phyloP scores from a whole-genome alignment of 2,113 vertebrate species.

The Ochotona curzoniae region DNA sequence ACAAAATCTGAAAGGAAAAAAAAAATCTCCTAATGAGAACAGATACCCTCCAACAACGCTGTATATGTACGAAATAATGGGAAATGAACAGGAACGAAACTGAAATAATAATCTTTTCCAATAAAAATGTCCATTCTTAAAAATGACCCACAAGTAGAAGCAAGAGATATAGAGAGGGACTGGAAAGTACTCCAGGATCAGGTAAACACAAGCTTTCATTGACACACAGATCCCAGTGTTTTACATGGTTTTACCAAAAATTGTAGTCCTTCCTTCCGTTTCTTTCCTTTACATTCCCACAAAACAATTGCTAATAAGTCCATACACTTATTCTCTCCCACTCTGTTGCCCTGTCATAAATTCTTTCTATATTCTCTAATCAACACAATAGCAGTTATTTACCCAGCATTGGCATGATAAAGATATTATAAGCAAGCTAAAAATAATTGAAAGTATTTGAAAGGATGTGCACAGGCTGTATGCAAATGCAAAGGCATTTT shows the following conservation, averaged over 20 bases:
- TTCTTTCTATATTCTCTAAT: not conserved
- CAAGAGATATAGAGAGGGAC: not conserved
- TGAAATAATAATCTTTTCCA: not conserved
- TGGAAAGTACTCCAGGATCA: not conserved
- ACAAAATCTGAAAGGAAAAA: too few species aligned
- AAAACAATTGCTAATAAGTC: not conserved
- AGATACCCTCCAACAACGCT: too few species aligned
- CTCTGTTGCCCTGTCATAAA: not conserved
- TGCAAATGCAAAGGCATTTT: not conserved
- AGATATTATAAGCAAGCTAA: not conserved
- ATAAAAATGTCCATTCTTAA: not conserved
- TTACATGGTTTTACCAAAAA: not conserved
- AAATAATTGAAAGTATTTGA: not conserved
- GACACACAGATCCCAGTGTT: not conserved
- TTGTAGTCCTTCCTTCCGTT: not conserved
- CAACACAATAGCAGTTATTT: not conserved
- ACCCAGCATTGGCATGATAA: not conserved
- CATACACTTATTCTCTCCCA: too few species aligned
- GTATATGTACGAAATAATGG: too few species aligned
- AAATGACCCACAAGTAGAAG: not conserved
- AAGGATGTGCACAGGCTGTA: not conserved
- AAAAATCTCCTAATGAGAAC: too few species aligned
- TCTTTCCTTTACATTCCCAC: not conserved
- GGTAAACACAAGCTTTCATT: not conserved
- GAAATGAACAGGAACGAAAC: too few species aligned